phyloP scores from a whole-genome alignment of 2,113 vertebrate genomes.

The Carassius auratus region DNA sequence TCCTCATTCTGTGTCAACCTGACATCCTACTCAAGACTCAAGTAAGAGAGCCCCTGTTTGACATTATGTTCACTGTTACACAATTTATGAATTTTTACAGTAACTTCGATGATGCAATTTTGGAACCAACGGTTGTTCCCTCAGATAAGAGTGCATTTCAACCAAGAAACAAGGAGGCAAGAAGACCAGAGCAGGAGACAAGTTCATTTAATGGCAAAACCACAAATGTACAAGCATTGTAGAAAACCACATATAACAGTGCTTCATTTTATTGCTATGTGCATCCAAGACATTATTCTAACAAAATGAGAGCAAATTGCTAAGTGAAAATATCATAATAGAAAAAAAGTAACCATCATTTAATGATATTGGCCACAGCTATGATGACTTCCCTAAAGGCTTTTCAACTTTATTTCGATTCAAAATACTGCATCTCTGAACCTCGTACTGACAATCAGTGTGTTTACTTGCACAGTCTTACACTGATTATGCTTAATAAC shows the following conservation, averaged over 20 bases:
- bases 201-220: conserved; percentile 50
- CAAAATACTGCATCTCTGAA: conserved; percentile 33
- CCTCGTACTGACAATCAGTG: conserved; percentile 1
- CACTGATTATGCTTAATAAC: conserved; percentile 10
- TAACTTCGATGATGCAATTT: too few species aligned
- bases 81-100: too few species aligned
- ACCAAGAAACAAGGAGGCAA: background rate
- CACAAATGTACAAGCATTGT: conserved; percentile 29
- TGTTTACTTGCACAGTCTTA: conserved; percentile 8
- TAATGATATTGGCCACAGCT: conserved; percentile 20
- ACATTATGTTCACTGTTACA: conserved; percentile 20
- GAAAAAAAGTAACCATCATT: conserved; percentile 14
- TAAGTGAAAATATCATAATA: conserved; percentile 23
- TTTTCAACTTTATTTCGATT: conserved; percentile 21
- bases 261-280: conserved; percentile 54
- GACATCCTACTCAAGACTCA: conserved; percentile 38
- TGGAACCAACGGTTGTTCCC: too few species aligned
- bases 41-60: conserved; percentile 33
- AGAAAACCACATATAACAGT: conserved; percentile 48
- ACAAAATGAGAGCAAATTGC: background rate
- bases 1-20: conserved; percentile 46
- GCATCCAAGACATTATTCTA: conserved; percentile 22
- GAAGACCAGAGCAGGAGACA: background rate
- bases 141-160: background rate
- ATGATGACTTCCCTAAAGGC: conserved; percentile 16